A percentile compares a stretch with the other conserved stretches of the same genome.
phyloP scores from a whole-genome alignment of 1,140 invertebrate species.

The Galleria mellonella region DNA sequence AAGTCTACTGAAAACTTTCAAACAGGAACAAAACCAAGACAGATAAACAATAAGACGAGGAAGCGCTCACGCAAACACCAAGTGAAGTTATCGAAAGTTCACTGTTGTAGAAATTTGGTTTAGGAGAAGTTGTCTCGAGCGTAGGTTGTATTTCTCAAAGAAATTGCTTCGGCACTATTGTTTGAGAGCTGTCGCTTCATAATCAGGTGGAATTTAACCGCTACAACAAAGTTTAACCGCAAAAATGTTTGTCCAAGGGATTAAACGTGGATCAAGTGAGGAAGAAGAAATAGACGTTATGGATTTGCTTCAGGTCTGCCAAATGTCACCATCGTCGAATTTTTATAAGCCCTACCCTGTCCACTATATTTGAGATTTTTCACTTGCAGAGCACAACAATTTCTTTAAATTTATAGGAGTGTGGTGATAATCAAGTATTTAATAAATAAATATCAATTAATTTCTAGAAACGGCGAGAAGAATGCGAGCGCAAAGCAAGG shows the following conservation, averaged over 20 bases:
- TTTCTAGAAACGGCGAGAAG: constrained; percentile 85
- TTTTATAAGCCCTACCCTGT: too few species aligned
- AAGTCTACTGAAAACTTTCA: not conserved
- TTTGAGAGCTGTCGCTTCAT: not conserved
- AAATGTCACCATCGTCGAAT: not conserved
- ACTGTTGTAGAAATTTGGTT: not conserved
- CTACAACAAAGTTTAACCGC: too few species aligned
- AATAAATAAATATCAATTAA: too few species aligned
- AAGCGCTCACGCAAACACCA: not conserved
- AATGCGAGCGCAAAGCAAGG: constrained; percentile 91
- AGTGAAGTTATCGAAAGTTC: not conserved
- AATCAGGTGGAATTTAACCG: too few species aligned
- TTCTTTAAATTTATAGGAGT: too few species aligned
- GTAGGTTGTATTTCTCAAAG: not conserved
- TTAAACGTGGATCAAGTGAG: constrained; percentile 54
- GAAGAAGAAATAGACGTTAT: constrained; percentile 63
- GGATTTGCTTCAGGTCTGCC: constrained; percentile 56
- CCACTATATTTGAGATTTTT: too few species aligned
- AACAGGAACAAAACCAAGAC: not conserved
- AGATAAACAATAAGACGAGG: not conserved
- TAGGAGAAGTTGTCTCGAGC: not conserved
- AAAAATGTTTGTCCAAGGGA: constrained; percentile 48
- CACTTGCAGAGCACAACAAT: too few species aligned
- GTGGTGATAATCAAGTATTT: too few species aligned
- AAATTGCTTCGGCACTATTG: not conserved